phyloP scores from a whole-genome alignment of 1,140 invertebrate genomes.

The Orchestia grillus region DNA sequence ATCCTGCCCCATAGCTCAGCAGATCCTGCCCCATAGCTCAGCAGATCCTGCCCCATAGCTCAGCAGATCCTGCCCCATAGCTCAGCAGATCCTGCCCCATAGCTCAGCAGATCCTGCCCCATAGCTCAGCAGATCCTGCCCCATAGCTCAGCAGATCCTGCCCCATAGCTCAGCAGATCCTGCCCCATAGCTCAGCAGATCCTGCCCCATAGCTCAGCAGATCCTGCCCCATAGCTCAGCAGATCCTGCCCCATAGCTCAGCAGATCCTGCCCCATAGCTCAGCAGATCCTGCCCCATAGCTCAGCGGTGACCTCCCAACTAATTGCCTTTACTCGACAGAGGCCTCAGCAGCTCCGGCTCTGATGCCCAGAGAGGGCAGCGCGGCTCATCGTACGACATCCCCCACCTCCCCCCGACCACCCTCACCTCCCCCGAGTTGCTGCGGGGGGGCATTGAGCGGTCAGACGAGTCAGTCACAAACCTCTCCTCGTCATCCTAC shows the following conservation, averaged over 20 bases:
- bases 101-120: no score
- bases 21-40: no score
- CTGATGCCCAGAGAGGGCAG: not conserved
- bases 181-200: not conserved
- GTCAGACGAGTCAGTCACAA: not conserved
- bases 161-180: not conserved
- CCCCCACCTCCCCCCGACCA: not conserved
- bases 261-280: not conserved
- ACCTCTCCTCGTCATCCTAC: not conserved
- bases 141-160: not conserved
- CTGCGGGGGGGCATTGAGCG: not conserved
- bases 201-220: not conserved
- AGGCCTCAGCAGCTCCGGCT: not conserved
- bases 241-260: not conserved
- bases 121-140: no score
- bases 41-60: no score
- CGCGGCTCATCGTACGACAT: not conserved
- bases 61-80: no score
- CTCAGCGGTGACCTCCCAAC: not conserved
- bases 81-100: no score
- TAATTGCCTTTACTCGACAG: not conserved
- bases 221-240: not conserved
- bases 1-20: no score
- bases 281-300: not conserved
- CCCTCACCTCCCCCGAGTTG: not conserved